These are phyloP conservation scores for Heterotilapia buettikoferi DNA, from an alignment of 2,113 vertebrate genomes.

Conservation along the genomic window DNA sequence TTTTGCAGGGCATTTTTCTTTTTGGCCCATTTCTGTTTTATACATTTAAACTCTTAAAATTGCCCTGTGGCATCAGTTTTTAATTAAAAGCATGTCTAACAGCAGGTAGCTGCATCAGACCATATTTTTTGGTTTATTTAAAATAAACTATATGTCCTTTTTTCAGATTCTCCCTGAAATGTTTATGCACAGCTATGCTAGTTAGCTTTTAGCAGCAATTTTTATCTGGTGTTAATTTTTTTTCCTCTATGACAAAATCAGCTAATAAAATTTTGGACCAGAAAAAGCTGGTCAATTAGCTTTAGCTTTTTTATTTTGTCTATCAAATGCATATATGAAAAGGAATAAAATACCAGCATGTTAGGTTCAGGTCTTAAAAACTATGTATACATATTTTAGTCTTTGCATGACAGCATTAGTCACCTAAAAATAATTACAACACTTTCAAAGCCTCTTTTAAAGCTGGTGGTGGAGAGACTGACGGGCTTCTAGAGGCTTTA, in stretches of 20 bases:
- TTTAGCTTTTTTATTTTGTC: background rate
- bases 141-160: background rate
- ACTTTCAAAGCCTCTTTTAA: background rate
- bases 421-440: background rate
- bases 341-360: background rate
- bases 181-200: background rate
- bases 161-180: background rate
- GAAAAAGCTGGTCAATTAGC: background rate
- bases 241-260: background rate
- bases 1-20: background rate
- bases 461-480: background rate
- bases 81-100: background rate
- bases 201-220: background rate
- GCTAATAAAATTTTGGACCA: background rate
- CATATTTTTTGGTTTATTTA: background rate
- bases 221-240: background rate
- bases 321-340: background rate
- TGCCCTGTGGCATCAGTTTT: background rate
- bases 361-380: background rate
- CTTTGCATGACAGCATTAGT: background rate
- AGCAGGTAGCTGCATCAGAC: background rate
- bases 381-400: background rate
- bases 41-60: background rate
- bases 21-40: accelerated
- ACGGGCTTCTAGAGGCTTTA: background rate